phyloP scores from a whole-genome alignment of 2,888 invertebrate species.

The Thecocarcelia acutangulata region DNA sequence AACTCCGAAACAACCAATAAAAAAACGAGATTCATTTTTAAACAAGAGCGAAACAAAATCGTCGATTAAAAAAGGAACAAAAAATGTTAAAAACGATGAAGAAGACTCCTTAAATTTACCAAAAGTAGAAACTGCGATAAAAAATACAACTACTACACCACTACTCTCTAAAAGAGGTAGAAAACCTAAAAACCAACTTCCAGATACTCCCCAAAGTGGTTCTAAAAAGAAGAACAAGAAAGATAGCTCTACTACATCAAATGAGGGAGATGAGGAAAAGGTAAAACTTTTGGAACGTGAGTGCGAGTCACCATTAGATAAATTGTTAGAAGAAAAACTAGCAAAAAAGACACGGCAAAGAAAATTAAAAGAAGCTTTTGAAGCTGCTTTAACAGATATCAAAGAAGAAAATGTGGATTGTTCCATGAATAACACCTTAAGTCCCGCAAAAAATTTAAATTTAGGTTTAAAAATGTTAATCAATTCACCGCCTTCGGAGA shows the following conservation, averaged over 20 bases:
- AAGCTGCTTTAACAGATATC: conserved; percentile 68
- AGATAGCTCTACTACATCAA: not conserved
- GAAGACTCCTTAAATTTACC: conserved; percentile 12
- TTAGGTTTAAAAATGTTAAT: conserved; percentile 22
- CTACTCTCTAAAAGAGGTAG: conserved; percentile 58
- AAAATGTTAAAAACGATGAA: conserved; percentile 51
- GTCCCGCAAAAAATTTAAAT: not conserved
- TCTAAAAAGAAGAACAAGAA: conserved; percentile 58
- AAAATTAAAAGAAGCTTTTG: conserved; percentile 71
- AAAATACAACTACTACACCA: conserved; percentile 26
- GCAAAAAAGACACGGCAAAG: conserved; percentile 71
- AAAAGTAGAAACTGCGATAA: conserved; percentile 21
- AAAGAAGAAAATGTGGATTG: conserved; percentile 15
- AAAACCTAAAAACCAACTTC: conserved; percentile 61
- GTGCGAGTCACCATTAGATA: conserved; percentile 25
- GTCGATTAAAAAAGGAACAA: conserved; percentile 16
- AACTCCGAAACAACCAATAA: conserved; percentile 39
- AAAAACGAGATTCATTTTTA: conserved; percentile 50
- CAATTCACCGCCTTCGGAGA: conserved; percentile 34
- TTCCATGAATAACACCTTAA: not conserved
- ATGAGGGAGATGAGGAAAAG: conserved; percentile 19
- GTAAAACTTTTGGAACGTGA: conserved; percentile 11
- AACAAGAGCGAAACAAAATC: conserved; percentile 54
- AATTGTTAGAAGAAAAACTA: conserved; percentile 64
- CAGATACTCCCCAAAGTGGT: conserved; percentile 22